Percentiles rank a stretch among this genome's conserved stretches.
phyloP scores from a whole-genome alignment of 2,113 vertebrate species.

The Enhydra lutris region DNA sequence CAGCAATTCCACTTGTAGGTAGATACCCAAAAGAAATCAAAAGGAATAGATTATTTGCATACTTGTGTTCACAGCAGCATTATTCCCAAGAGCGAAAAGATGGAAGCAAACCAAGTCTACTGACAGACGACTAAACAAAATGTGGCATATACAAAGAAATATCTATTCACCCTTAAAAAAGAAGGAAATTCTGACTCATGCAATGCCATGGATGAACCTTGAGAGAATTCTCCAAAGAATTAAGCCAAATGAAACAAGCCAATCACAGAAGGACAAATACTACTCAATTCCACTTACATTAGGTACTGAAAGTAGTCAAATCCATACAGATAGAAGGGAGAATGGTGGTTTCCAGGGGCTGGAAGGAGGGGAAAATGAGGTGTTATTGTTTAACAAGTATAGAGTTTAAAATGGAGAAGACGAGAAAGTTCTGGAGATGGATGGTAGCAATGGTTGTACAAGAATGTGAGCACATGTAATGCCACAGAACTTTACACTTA shows the following conservation, averaged over 20 bases:
- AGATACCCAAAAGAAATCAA: background rate
- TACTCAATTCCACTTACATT: too few species aligned
- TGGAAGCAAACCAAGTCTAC: background rate
- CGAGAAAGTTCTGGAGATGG: background rate
- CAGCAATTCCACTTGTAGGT: background rate
- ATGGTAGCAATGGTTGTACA: accelerated
- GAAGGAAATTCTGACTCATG: background rate
- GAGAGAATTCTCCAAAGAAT: background rate
- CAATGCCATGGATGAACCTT: background rate
- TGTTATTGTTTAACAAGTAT: too few species aligned
- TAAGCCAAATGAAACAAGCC: background rate
- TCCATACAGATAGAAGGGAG: background rate
- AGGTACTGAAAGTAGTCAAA: background rate
- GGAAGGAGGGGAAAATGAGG: too few species aligned
- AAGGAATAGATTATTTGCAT: background rate
- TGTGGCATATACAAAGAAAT: too few species aligned
- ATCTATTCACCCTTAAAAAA: background rate
- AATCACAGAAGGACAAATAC: background rate
- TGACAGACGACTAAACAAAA: background rate
- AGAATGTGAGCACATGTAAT: background rate
- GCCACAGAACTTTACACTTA: background rate
- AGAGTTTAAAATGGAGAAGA: background rate
- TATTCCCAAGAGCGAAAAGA: background rate
- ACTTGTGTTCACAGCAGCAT: background rate
- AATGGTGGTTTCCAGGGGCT: background rate